Conservation (phyloP, 2,888 invertebrate species). For the Eudemis profundana region DNA sequence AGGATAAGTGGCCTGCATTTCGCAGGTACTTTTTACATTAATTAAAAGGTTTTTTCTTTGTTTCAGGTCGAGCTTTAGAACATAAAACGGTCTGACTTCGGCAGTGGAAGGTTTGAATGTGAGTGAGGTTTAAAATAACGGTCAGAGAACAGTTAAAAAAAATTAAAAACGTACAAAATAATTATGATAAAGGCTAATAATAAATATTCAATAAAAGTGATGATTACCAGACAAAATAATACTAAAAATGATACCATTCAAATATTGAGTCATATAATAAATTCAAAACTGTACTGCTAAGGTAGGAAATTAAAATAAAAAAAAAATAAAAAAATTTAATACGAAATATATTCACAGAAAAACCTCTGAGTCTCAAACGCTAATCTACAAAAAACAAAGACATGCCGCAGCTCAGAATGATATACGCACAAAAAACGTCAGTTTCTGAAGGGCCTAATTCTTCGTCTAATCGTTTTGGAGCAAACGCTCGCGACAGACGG, state of each 20-base stretch:
- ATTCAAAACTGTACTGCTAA: too few species aligned
- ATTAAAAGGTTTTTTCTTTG: constrained; percentile 37
- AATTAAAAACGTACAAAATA: too few species aligned
- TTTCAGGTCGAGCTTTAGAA: constrained; percentile 35
- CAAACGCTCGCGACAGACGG: constrained; percentile 23
- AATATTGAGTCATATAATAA: too few species aligned
- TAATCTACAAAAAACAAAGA: too few species aligned
- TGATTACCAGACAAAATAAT: too few species aligned
- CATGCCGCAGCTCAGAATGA: neutral
- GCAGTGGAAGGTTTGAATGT: neutral
- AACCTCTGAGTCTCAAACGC: too few species aligned
- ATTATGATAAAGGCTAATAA: too few species aligned
- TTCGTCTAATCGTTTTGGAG: constrained; percentile 28
- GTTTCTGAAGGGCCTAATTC: constrained; percentile 17
- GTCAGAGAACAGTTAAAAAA: neutral
- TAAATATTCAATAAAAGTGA: neutral
- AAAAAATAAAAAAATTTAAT: too few species aligned
- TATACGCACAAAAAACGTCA: neutral
- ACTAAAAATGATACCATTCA: too few species aligned
- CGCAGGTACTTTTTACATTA: constrained; percentile 36
- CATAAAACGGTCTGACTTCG: constrained; percentile 17
- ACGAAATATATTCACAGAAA: too few species aligned
- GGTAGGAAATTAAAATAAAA: too few species aligned
- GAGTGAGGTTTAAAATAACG: neutral
- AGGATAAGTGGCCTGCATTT: constrained; percentile 24